Percentiles rank a stretch among this genome's conserved stretches.
Conservation (phyloP, 2,113 vertebrate genomes). For the Sterrhoptilus dennistouni region DNA sequence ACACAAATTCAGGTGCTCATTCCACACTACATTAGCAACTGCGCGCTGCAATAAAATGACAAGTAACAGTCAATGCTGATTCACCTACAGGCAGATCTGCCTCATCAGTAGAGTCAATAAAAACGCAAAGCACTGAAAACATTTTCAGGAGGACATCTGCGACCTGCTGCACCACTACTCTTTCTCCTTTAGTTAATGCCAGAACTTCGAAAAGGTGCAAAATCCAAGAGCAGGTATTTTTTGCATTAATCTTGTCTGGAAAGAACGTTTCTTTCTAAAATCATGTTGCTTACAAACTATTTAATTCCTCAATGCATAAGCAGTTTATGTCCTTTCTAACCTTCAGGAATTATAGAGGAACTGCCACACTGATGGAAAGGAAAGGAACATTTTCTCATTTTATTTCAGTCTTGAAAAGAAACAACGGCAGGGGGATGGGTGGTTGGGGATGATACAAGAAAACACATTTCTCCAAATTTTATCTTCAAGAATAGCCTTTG, state of each 20-base stretch:
- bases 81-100: neutral
- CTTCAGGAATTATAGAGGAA: neutral
- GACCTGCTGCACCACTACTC: neutral
- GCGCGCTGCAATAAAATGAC: neutral
- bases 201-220: neutral
- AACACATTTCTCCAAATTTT: neutral
- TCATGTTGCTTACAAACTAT: neutral
- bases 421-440: neutral
- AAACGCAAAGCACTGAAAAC: neutral
- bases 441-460: neutral
- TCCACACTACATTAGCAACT: neutral
- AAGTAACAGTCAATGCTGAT: neutral
- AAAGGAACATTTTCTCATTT: neutral
- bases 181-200: neutral
- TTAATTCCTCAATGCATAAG: neutral
- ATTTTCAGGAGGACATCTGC: neutral
- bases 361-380: neutral
- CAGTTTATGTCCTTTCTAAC: neutral
- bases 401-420: neutral
- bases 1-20: neutral
- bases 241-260: neutral
- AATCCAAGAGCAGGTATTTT: neutral
- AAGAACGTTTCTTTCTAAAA: neutral
- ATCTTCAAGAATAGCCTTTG: neutral
- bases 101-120: neutral